phyloP scores from a whole-genome alignment of 2,113 vertebrate genomes.

The Serilophus lunatus region DNA sequence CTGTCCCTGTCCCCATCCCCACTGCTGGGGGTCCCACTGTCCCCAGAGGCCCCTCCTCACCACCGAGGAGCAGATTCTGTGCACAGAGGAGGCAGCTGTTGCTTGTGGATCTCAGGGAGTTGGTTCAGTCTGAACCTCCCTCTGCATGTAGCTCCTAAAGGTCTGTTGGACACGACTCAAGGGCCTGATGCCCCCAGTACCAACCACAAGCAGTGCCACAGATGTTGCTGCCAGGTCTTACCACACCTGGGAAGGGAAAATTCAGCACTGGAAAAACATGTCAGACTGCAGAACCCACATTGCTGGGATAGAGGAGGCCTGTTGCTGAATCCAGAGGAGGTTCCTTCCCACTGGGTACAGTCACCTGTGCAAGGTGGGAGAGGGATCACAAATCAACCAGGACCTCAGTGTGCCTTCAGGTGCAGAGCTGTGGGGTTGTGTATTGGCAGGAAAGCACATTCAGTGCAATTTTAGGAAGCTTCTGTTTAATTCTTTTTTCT shows the following conservation, averaged over 20 bases:
- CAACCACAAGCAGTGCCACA: rapidly evolving
- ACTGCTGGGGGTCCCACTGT: rapidly evolving
- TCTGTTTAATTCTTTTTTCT: not conserved
- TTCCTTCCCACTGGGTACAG: too few relatives aligned
- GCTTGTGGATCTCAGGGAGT: not conserved
- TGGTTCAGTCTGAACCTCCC: not conserved
- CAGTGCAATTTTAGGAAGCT: not conserved
- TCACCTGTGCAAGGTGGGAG: not conserved
- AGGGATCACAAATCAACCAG: not conserved
- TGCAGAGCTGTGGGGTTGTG: not conserved
- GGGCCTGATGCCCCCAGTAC: not conserved
- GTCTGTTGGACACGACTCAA: rapidly evolving
- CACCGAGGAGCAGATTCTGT: rapidly evolving
- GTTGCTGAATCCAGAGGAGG: too few relatives aligned
- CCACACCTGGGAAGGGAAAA: not conserved
- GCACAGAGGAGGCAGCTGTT: rapidly evolving
- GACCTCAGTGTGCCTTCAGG: rapidly evolving
- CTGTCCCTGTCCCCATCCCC: not conserved
- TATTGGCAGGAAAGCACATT: not conserved
- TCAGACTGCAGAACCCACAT: too few relatives aligned
- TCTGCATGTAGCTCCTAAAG: not conserved
- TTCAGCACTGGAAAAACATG: not conserved
- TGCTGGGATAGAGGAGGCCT: too few relatives aligned
- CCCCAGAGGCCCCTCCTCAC: not conserved
- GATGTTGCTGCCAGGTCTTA: not conserved